A percentile compares a stretch with the other conserved stretches of the same genome.
phyloP scores from a whole-genome alignment of 1,140 invertebrate species.

The Pantala flavescens region DNA sequence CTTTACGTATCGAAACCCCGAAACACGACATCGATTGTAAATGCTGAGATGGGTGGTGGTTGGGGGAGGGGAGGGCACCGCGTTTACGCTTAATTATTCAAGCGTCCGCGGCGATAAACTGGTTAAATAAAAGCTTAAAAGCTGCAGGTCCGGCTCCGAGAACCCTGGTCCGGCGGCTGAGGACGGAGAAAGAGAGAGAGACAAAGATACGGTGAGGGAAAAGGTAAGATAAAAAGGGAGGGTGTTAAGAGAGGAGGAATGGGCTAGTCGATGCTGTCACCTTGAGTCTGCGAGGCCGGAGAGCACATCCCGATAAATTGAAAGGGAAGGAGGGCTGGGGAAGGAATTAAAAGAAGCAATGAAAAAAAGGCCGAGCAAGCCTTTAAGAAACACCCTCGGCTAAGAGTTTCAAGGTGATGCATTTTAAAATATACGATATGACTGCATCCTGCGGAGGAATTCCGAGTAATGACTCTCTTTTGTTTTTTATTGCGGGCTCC shows the following conservation, averaged over 20 bases:
- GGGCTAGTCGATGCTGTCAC: not conserved
- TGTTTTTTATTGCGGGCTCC: not conserved
- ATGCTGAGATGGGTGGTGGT: no score
- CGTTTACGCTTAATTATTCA: no score
- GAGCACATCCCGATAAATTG: not conserved
- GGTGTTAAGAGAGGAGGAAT: not conserved
- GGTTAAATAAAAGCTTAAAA: no score
- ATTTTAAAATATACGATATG: slow-evolving; percentile 11
- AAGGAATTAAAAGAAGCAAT: not conserved
- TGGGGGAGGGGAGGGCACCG: no score
- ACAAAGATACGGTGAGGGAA: not conserved
- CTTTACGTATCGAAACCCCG: no score
- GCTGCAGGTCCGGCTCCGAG: no score
- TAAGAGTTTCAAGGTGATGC: not conserved
- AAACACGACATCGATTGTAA: no score
- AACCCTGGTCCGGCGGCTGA: not conserved
- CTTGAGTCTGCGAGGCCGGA: not conserved
- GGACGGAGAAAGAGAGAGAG: not conserved
- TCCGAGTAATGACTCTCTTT: not conserved
- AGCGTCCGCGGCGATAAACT: no score
- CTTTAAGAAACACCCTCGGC: slow-evolving; percentile 8
- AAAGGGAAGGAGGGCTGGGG: not conserved
- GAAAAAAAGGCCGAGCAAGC: not conserved
- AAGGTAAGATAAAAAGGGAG: not conserved
- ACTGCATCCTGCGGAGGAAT: not conserved